Percentiles rank a stretch among this genome's conserved stretches.
Evolutionary conservation across 2,797 vertebrate species (phyloP).

Genomic region (Sebastes kiyomatsui): DNA sequence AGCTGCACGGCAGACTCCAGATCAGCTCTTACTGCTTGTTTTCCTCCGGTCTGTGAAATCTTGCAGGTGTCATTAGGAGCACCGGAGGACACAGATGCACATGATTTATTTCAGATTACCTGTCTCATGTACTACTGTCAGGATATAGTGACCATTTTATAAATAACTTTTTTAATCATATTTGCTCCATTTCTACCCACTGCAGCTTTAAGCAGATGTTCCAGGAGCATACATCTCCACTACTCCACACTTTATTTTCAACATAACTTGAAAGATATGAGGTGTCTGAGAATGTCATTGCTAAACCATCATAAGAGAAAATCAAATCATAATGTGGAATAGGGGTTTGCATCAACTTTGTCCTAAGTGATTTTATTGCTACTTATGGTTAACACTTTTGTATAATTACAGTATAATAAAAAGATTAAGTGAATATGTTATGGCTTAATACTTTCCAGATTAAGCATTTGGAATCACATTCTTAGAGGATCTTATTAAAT

Average conservation of each 20-base stretch:
- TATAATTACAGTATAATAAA: slow-evolving; percentile 11
- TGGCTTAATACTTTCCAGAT: slow-evolving; percentile 52
- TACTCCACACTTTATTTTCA: neutral
- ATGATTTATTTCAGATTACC: too few species aligned
- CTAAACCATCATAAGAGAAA: neutral
- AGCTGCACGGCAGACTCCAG: too few species aligned
- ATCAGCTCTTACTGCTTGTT: too few species aligned
- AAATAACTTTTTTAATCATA: too few species aligned
- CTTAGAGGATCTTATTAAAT: slow-evolving; percentile 53
- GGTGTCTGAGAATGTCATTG: neutral
- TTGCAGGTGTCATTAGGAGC: too few species aligned
- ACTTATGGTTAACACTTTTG: neutral
- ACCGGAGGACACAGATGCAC: too few species aligned
- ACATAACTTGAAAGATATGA: neutral
- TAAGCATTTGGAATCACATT: slow-evolving; percentile 53
- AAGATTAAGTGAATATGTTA: slow-evolving; percentile 41
- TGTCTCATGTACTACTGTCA: too few species aligned
- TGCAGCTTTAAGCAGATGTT: too few species aligned
- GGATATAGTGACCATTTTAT: too few species aligned
- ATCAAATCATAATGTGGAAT: neutral
- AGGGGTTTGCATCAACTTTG: neutral
- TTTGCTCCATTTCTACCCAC: too few species aligned
- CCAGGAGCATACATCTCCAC: too few species aligned
- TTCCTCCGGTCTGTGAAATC: too few species aligned
- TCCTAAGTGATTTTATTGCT: neutral